These are phyloP conservation scores for Stenodera caucasica DNA, from an alignment of 2,888 invertebrate genomes.

Conservation along the genomic window DNA sequence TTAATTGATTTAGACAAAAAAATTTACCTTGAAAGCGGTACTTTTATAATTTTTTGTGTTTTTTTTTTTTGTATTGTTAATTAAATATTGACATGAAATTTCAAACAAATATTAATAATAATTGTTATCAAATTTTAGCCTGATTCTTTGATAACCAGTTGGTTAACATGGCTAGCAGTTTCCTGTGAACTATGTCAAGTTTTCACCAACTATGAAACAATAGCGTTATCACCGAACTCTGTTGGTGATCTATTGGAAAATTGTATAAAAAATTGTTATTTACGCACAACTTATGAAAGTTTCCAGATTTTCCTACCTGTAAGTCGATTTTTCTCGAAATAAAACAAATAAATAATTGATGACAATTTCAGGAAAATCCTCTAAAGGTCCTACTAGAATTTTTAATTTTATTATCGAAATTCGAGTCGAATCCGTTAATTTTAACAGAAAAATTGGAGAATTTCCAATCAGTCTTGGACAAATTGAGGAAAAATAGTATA, in stretches of 20 bases:
- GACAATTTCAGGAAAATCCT: conserved; percentile 63
- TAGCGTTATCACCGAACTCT: conserved; percentile 32
- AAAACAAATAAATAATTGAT: conserved; percentile 7
- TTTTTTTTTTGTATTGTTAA: background rate
- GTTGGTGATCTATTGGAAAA: conserved; percentile 56
- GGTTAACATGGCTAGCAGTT: conserved; percentile 63
- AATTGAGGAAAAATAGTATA: conserved; percentile 43
- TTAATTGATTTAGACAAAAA: background rate
- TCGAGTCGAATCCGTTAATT: conserved; percentile 45
- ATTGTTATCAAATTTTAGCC: no score
- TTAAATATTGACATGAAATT: conserved; percentile 10
- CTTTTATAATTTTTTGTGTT: background rate
- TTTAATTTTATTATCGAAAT: conserved; percentile 44
- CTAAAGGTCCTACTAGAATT: conserved; percentile 55
- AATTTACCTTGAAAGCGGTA: background rate
- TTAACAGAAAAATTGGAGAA: conserved; percentile 46
- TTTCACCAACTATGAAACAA: conserved; percentile 40
- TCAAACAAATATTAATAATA: no score
- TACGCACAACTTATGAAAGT: conserved; percentile 65
- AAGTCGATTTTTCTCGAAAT: conserved; percentile 38
- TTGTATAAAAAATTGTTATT: conserved; percentile 60
- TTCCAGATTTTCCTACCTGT: conserved; percentile 73
- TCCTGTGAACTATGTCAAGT: conserved; percentile 38
- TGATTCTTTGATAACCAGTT: conserved; percentile 63
- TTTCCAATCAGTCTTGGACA: conserved; percentile 49